These are phyloP conservation scores for Cnemophilus loriae DNA, from an alignment of 2,113 vertebrate species.

Conservation along the genomic window DNA sequence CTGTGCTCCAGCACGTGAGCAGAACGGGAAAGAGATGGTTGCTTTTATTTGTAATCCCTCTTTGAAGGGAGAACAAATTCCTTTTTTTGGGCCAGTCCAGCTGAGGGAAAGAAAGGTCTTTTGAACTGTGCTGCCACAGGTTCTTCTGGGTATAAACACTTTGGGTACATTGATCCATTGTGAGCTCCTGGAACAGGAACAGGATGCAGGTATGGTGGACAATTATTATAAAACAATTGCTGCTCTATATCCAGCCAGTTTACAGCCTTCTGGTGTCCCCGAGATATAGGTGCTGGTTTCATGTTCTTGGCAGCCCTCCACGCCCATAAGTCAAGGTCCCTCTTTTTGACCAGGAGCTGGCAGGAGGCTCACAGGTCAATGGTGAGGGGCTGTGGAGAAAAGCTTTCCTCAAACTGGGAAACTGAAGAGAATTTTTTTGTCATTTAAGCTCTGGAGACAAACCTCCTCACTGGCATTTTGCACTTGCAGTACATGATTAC, in stretches of 20 bases:
- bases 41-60: not conserved
- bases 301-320: constrained; percentile 37
- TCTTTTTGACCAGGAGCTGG: not conserved
- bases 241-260: constrained; percentile 24
- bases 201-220: constrained; percentile 46
- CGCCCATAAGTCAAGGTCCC: not conserved
- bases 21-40: not conserved
- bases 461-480: not conserved
- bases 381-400: not conserved
- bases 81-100: not conserved
- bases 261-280: constrained; percentile 22
- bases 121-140: not conserved
- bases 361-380: not conserved
- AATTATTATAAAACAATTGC: constrained; percentile 49
- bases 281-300: constrained; percentile 12
- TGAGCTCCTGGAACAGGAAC: constrained; percentile 57
- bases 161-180: constrained; percentile 38
- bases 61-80: not conserved
- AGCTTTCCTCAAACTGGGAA: not conserved
- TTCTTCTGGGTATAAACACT: constrained; percentile 8
- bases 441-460: not conserved
- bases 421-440: not conserved
- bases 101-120: not conserved
- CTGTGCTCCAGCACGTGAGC: not conserved
- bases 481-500: not conserved